phyloP scores from a whole-genome alignment of 2,888 invertebrate genomes.

The Eupithecia exiguata region DNA sequence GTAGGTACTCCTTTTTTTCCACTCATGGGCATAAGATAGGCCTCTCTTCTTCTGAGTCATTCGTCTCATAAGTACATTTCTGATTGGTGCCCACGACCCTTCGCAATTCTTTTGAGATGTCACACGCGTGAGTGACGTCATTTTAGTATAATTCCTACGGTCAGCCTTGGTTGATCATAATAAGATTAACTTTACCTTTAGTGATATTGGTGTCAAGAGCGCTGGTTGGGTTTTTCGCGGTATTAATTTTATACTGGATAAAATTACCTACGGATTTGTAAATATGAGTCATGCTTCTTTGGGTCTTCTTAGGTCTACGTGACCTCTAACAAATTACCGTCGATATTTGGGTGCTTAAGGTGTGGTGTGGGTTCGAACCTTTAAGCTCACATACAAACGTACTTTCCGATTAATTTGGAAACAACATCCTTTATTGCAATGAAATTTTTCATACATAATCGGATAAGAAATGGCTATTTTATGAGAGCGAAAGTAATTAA shows the following conservation, averaged over 20 bases:
- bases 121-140: conserved; percentile 56
- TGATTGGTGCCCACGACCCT: conserved; percentile 25
- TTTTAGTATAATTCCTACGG: conserved; percentile 50
- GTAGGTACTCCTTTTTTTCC: too few relatives aligned
- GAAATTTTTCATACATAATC: too few relatives aligned
- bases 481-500: too few relatives aligned
- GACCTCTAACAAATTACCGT: background rate
- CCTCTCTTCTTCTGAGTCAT: background rate
- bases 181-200: conserved; percentile 44
- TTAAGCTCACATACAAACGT: too few relatives aligned
- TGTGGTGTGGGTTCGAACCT: too few relatives aligned
- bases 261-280: background rate
- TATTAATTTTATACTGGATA: background rate
- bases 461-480: too few relatives aligned
- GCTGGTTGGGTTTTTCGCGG: conserved; percentile 38
- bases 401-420: too few relatives aligned
- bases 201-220: conserved; percentile 45
- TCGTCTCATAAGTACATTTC: background rate
- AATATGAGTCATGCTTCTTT: background rate
- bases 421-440: too few relatives aligned
- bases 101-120: conserved; percentile 70
- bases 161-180: conserved; percentile 46
- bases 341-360: background rate
- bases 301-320: background rate
- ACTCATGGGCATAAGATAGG: background rate